These are phyloP conservation scores for Philereme vetulata DNA, from an alignment of 2,888 invertebrate genomes.

Conservation along the genomic window DNA sequence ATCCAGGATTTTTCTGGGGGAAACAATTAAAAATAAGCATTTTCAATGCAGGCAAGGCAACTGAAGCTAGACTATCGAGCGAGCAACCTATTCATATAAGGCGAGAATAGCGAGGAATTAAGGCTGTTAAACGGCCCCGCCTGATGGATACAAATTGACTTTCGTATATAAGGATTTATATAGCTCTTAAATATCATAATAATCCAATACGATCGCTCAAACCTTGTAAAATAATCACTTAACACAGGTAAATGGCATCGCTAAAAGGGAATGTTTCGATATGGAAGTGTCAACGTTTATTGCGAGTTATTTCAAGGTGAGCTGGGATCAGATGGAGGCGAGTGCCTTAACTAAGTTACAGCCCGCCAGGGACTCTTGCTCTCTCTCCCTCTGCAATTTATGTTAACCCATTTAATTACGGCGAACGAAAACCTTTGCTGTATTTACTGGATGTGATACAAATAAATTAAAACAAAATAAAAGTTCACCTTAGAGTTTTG, in stretches of 20 bases:
- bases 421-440: conserved; percentile 44
- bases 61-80: too few relatives aligned
- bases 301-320: conserved; percentile 38
- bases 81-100: too few relatives aligned
- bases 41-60: too few relatives aligned
- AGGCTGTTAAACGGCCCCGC: too few relatives aligned
- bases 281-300: conserved; percentile 41
- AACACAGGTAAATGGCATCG: conserved; percentile 25
- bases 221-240: conserved; percentile 29
- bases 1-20: too few relatives aligned
- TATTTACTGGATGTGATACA: conserved; percentile 17
- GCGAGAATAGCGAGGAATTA: too few relatives aligned
- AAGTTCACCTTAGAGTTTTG: not conserved
- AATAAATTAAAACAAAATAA: conserved; percentile 31
- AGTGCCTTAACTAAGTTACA: conserved; percentile 61
- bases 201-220: conserved; percentile 10
- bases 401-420: conserved; percentile 64
- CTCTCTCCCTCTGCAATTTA: conserved; percentile 59
- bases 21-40: too few relatives aligned
- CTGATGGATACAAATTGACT: too few relatives aligned
- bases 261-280: conserved; percentile 39
- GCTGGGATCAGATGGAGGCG: conserved; percentile 41
- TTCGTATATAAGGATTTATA: too few relatives aligned
- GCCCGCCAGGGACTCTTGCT: conserved; percentile 56
- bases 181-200: conserved; percentile 4